A percentile compares a stretch with the other conserved stretches of the same genome.
Conservation (phyloP, 2,797 vertebrate species). For the Rousettus madagascariensis region DNA sequence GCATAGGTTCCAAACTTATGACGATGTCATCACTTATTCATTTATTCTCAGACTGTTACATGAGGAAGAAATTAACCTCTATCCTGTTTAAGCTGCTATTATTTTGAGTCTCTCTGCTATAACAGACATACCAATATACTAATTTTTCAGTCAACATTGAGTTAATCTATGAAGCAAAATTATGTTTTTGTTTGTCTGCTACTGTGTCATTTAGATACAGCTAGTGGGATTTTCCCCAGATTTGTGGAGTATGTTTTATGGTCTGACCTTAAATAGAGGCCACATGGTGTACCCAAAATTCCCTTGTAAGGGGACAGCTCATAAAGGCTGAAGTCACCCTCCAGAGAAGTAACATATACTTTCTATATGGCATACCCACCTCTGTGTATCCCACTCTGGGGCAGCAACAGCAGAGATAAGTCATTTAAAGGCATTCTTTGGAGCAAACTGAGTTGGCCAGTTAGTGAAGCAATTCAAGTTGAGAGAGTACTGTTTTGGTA, state of each 20-base stretch:
- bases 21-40: neutral
- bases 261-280: conserved; percentile 46
- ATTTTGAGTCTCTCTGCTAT: neutral
- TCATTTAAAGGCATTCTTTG: neutral
- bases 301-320: neutral
- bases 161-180: neutral
- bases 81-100: neutral
- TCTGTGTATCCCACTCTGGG: neutral
- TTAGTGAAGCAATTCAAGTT: neutral
- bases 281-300: neutral
- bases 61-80: neutral
- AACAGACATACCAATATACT: neutral
- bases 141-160: neutral
- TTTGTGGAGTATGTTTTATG: neutral
- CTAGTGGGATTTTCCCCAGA: conserved; percentile 14
- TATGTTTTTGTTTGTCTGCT: neutral
- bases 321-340: neutral
- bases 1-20: neutral
- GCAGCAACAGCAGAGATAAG: neutral
- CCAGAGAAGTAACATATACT: neutral
- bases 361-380: neutral
- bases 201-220: conserved; percentile 24
- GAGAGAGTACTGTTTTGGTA: neutral
- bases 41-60: neutral
- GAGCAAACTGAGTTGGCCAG: neutral